Percentiles rank a stretch among this genome's conserved stretches.
Conservation (phyloP, 2,888 invertebrate species). For the Caenorhabditis panamensis region DNA sequence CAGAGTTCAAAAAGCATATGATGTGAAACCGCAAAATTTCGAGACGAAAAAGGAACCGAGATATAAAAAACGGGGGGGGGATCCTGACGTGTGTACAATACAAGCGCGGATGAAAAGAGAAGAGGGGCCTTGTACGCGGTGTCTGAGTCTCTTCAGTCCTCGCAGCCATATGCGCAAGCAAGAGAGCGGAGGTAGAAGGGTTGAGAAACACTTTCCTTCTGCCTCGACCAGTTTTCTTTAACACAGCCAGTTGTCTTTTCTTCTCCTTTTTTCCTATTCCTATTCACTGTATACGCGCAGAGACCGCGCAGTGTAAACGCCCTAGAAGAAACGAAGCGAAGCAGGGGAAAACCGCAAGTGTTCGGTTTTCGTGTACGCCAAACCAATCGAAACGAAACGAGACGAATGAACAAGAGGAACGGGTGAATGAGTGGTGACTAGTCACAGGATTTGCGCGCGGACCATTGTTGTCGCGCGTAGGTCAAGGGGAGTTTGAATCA, state of each 20-base stretch:
- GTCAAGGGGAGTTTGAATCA: slow-evolving; percentile 4
- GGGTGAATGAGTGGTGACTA: not conserved
- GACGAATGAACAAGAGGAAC: not conserved
- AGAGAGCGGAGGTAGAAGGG: slow-evolving; percentile 9
- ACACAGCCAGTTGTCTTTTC: slow-evolving; percentile 27
- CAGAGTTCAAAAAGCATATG: no score
- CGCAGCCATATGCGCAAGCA: not conserved
- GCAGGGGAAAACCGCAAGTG: not conserved
- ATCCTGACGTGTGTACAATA: no score
- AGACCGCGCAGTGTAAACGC: slow-evolving; percentile 7
- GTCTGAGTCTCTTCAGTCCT: not conserved
- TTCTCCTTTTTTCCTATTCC: not conserved
- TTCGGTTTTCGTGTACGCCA: not conserved
- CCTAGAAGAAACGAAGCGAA: not conserved
- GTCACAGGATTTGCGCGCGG: no score
- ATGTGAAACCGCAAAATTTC: no score
- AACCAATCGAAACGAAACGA: not conserved
- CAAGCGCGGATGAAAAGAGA: no score
- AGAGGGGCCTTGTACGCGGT: no score
- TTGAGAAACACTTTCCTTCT: not conserved
- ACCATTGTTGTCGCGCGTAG: not conserved
- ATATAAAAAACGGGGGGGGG: no score
- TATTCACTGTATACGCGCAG: slow-evolving; percentile 14
- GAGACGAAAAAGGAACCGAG: no score
- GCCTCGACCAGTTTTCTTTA: slow-evolving; percentile 11